Conservation (phyloP, 2,888 invertebrate species). For the Opisthograptis luteolata region DNA sequence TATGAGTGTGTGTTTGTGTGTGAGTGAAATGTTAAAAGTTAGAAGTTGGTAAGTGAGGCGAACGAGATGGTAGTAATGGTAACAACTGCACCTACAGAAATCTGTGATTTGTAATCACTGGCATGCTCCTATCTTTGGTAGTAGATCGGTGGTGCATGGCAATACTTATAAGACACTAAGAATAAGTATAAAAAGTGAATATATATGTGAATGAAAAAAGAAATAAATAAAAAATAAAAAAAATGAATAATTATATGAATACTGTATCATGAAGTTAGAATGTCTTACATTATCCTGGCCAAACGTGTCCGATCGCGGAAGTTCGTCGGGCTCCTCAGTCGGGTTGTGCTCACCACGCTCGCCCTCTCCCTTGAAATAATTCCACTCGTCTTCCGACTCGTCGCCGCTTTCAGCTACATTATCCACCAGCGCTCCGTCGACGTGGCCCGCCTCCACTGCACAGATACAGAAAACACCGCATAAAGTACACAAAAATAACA, state of each 20-base stretch:
- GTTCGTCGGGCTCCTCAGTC: constrained; percentile 82
- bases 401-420: constrained; percentile 91
- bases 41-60: too few relatives aligned
- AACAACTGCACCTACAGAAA: too few relatives aligned
- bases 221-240: too few relatives aligned
- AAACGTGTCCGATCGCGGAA: constrained; percentile 77
- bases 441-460: constrained; percentile 77
- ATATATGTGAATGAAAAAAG: too few relatives aligned
- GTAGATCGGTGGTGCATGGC: too few relatives aligned
- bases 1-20: neutral
- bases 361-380: constrained; percentile 89
- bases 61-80: too few relatives aligned
- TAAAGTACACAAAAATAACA: constrained; percentile 27
- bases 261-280: too few relatives aligned
- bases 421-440: constrained; percentile 84
- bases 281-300: constrained; percentile 75
- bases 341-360: constrained; percentile 86
- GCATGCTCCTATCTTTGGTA: too few relatives aligned
- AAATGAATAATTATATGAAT: too few relatives aligned
- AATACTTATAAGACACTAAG: too few relatives aligned
- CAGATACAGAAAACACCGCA: constrained; percentile 53
- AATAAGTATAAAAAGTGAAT: too few relatives aligned
- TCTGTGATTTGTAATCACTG: too few relatives aligned
- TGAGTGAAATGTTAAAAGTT: neutral
- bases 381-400: constrained; percentile 95